These are phyloP conservation scores for Arenaria interpres DNA, from an alignment of 2,113 vertebrate genomes.

Conservation along the genomic window DNA sequence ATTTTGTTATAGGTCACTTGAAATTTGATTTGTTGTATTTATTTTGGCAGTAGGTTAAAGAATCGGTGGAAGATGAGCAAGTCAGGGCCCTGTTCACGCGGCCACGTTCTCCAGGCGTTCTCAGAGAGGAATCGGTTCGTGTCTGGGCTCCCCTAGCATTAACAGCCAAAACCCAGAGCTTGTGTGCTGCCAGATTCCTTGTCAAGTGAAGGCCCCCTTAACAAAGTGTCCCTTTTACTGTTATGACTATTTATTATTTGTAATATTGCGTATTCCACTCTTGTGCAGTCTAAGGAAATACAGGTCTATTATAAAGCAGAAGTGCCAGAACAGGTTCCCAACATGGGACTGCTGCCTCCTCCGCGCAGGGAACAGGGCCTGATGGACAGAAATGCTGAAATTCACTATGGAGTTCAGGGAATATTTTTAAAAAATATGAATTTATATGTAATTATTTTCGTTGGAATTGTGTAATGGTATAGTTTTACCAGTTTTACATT, in stretches of 20 bases:
- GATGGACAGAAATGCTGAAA: background rate
- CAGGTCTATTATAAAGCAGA: background rate
- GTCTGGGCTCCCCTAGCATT: background rate
- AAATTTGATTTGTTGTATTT: background rate
- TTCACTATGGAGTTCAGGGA: background rate
- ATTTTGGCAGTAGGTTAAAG: background rate
- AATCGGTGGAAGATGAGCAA: background rate
- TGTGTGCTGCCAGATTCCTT: background rate
- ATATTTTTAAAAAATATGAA: background rate
- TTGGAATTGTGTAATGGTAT: background rate
- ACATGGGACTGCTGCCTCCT: background rate
- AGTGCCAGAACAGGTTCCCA: background rate
- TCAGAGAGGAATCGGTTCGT: background rate
- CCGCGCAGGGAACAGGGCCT: background rate
- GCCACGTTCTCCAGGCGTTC: fast-evolving
- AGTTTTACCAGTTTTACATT: background rate
- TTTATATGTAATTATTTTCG: background rate
- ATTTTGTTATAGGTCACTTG: background rate
- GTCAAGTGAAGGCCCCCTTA: background rate
- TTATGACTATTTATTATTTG: background rate
- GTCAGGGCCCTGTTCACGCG: background rate
- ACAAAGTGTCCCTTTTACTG: background rate
- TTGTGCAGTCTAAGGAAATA: background rate
- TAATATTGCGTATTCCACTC: background rate
- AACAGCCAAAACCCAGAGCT: background rate